Evolutionary conservation across 2,888 invertebrate species (phyloP).

Genomic region (Marronus borbonicus): DNA sequence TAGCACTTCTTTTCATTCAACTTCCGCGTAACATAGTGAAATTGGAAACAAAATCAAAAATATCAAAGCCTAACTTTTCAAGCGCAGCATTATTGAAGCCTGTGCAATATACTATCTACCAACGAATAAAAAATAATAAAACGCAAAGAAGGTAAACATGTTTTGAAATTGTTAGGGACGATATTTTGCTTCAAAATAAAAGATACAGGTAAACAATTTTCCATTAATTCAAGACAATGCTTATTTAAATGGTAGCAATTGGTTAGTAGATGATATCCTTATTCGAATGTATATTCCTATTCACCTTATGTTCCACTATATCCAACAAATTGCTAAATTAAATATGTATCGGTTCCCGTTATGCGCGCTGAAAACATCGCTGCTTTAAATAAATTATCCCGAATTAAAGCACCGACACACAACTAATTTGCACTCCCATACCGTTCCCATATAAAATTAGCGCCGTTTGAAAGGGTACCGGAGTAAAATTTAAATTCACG

Average conservation of each 20-base stretch:
- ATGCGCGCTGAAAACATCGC: constrained; percentile 12
- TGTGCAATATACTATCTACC: too few relatives aligned
- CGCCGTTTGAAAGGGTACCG: neutral
- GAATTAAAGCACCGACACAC: neutral
- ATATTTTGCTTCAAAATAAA: too few relatives aligned
- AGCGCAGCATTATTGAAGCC: neutral
- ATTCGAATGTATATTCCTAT: neutral
- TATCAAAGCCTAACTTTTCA: neutral
- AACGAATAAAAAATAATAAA: too few relatives aligned
- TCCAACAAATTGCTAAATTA: constrained; percentile 9
- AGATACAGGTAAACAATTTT: too few relatives aligned
- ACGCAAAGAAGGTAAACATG: too few relatives aligned
- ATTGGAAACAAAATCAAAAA: neutral
- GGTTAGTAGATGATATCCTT: too few relatives aligned
- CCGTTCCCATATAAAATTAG: neutral
- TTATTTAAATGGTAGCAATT: too few relatives aligned
- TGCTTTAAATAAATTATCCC: constrained; percentile 25
- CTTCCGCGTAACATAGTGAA: too few relatives aligned
- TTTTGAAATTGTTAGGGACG: too few relatives aligned
- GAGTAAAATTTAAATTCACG: neutral
- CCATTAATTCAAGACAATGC: too few relatives aligned
- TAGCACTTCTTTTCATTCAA: too few relatives aligned
- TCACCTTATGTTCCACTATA: neutral
- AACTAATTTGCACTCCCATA: neutral
- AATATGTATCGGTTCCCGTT: constrained; percentile 1